Percentiles rank a stretch among this genome's conserved stretches.
Conservation (phyloP, 2,888 invertebrate species). For the Danaus chrysippus region DNA sequence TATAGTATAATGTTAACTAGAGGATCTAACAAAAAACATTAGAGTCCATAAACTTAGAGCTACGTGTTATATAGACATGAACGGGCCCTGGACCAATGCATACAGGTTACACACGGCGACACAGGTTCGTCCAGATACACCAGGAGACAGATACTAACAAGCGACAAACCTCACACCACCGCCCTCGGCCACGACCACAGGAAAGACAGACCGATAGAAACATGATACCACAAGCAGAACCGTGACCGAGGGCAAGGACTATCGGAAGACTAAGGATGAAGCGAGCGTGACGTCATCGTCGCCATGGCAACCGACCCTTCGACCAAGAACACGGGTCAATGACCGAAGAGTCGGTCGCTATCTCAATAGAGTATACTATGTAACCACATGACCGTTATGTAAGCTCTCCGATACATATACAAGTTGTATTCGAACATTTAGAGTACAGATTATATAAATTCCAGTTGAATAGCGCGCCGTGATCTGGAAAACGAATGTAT, state of each 20-base stretch:
- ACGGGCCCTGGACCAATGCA: not conserved
- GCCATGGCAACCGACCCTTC: too few species aligned
- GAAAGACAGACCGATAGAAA: slow-evolving; percentile 32
- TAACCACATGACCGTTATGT: slow-evolving; percentile 45
- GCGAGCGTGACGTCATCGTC: too few species aligned
- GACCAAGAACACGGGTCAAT: slow-evolving; percentile 17
- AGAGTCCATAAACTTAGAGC: slow-evolving; percentile 7
- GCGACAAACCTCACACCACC: slow-evolving; percentile 59
- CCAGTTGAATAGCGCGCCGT: slow-evolving; percentile 55
- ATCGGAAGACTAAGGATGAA: not conserved
- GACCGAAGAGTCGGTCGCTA: slow-evolving; percentile 31
- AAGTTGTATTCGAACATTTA: slow-evolving; percentile 46
- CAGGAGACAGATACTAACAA: slow-evolving; percentile 23
- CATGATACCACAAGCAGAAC: too few species aligned
- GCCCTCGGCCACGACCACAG: slow-evolving; percentile 65
- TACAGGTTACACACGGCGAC: not conserved
- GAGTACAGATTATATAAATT: slow-evolving; percentile 40
- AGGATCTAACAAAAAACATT: slow-evolving; percentile 47
- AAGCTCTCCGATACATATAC: slow-evolving; percentile 45
- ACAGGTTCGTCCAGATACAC: slow-evolving; percentile 12
- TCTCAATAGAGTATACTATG: slow-evolving; percentile 24
- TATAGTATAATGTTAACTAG: slow-evolving; percentile 60
- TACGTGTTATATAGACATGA: slow-evolving; percentile 2
- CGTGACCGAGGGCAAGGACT: slow-evolving; percentile 20
- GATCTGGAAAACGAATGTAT: slow-evolving; percentile 59